These are phyloP conservation scores for Hiodon tergisus DNA, from an alignment of 2,113 vertebrate species.

Conservation along the genomic window DNA sequence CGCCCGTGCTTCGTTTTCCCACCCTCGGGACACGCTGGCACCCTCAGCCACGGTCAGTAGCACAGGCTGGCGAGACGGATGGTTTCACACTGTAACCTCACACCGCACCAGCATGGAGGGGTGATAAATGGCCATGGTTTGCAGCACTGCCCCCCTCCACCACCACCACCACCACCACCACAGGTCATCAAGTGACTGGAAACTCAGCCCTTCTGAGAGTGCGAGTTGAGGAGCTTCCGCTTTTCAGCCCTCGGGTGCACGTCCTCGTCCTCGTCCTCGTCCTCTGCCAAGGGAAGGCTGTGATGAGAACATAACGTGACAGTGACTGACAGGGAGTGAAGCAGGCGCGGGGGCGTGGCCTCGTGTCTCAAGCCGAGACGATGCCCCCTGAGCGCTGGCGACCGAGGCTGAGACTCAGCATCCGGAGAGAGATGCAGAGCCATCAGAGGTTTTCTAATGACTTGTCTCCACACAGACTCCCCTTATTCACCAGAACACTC, in stretches of 20 bases:
- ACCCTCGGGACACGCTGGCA: not conserved
- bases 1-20: not conserved
- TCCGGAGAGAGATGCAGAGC: not conserved
- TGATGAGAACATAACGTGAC: not conserved
- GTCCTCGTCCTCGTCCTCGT: not conserved
- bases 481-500: not conserved
- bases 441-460: conserved; percentile 3
- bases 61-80: not conserved
- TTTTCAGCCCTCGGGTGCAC: not conserved
- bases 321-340: not conserved
- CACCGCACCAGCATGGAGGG: not conserved
- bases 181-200: not conserved
- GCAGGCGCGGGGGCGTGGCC: not conserved
- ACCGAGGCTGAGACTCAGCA: not conserved
- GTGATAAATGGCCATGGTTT: not conserved
- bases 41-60: not conserved
- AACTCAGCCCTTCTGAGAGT: not conserved
- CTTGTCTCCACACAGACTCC: not conserved
- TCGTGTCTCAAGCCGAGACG: no score
- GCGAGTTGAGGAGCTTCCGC: not conserved
- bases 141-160: not conserved
- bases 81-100: no score
- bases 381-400: no score
- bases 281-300: conserved; percentile 6
- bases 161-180: not conserved